A percentile compares a stretch with the other conserved stretches of the same genome.
phyloP scores from a whole-genome alignment of 1,140 invertebrate species.

The Ceratosolen solmsi region DNA sequence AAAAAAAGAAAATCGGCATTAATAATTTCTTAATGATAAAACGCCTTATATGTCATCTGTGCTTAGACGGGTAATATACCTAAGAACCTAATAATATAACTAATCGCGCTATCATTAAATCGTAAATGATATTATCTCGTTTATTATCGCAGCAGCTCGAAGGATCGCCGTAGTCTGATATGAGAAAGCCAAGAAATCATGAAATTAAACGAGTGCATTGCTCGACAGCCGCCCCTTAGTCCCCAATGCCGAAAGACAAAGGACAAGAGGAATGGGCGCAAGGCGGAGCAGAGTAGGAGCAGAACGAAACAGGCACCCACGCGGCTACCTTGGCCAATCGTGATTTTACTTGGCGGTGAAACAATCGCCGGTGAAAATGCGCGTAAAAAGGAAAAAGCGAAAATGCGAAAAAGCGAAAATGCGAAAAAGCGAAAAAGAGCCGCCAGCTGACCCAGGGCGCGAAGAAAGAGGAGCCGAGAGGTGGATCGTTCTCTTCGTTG shows the following conservation, averaged over 20 bases:
- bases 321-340: not conserved
- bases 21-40: too few relatives aligned
- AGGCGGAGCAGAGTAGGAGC: not conserved
- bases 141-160: too few relatives aligned
- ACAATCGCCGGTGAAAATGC: not conserved
- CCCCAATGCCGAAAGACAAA: not conserved
- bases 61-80: too few relatives aligned
- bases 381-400: too few relatives aligned
- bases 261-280: not conserved
- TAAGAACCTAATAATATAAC: too few relatives aligned
- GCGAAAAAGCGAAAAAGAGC: too few relatives aligned
- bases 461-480: not conserved
- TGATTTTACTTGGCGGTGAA: conserved; percentile 4
- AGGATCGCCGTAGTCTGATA: too few relatives aligned
- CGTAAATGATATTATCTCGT: too few relatives aligned
- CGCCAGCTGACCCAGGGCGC: not conserved
- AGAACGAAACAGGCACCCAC: not conserved
- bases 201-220: not conserved
- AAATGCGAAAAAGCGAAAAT: too few relatives aligned
- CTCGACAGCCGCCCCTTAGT: conserved; percentile 18
- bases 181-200: conserved; percentile 29
- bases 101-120: too few relatives aligned
- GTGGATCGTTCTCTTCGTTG: not conserved
- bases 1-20: too few relatives aligned
- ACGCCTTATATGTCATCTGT: too few relatives aligned